These are phyloP conservation scores for Paraplagusia blochii DNA, from an alignment of 2,113 vertebrate species.

Conservation along the genomic window DNA sequence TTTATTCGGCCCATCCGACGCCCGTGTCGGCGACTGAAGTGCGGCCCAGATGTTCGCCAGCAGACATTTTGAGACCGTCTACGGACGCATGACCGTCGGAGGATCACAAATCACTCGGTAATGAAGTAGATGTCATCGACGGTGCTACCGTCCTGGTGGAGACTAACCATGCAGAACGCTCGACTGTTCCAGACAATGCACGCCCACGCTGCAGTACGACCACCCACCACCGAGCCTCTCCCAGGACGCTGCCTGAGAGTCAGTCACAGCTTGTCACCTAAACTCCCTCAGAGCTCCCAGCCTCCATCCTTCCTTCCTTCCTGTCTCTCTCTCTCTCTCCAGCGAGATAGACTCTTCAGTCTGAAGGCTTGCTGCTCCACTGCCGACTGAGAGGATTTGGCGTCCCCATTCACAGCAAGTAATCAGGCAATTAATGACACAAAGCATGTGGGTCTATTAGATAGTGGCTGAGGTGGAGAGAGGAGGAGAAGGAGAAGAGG, in stretches of 20 bases:
- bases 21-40: conserved; percentile 38
- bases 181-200: background rate
- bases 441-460: conserved; percentile 72
- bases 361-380: conserved; percentile 56
- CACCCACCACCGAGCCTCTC: conserved; percentile 28
- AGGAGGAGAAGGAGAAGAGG: background rate
- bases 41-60: conserved; percentile 27
- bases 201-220: background rate
- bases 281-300: conserved; percentile 40
- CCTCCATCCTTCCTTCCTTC: conserved; percentile 12
- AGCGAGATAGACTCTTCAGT: conserved; percentile 61
- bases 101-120: conserved; percentile 13
- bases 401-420: conserved; percentile 71
- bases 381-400: conserved; percentile 73
- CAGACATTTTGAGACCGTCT: conserved; percentile 8
- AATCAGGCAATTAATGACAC: conserved; percentile 80
- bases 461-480: conserved; percentile 48
- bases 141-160: conserved; percentile 6
- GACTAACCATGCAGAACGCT: conserved; percentile 19
- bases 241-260: conserved; percentile 53
- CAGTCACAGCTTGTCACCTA: conserved; percentile 60
- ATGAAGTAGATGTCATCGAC: conserved; percentile 22
- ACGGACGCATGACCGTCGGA: background rate
- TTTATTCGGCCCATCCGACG: conserved; percentile 64
- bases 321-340: conserved; percentile 20